Evolutionary conservation across 2,113 vertebrate genomes (phyloP).

Genomic region (Myrmophylax atrothorax): DNA sequence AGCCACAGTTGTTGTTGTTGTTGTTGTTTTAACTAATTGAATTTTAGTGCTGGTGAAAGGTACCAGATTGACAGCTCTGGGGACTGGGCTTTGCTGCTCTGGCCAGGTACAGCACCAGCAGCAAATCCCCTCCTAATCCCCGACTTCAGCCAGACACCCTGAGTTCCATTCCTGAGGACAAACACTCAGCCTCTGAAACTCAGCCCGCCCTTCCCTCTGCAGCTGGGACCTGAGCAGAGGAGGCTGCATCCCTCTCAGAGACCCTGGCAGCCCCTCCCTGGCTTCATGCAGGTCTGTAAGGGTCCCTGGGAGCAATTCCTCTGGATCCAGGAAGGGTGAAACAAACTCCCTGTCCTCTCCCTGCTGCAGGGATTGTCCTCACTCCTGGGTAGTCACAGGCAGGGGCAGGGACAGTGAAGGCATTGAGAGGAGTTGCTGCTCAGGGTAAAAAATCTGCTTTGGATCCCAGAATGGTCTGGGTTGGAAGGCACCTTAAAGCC

Average conservation of each 20-base stretch:
- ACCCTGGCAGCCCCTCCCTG: background rate
- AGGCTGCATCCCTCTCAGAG: background rate
- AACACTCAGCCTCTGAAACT: background rate
- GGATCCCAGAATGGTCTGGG: background rate
- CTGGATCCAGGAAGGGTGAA: background rate
- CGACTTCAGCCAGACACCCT: background rate
- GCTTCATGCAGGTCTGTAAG: fast-evolving
- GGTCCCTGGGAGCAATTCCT: background rate
- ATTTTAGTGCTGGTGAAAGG: slow-evolving; percentile 56
- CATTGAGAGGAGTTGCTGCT: background rate
- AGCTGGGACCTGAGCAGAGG: background rate
- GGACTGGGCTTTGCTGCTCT: background rate
- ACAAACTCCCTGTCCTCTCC: fast-evolving
- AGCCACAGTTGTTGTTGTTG: slow-evolving; percentile 44
- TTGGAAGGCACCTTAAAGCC: background rate
- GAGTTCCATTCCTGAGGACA: background rate
- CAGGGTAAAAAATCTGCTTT: background rate
- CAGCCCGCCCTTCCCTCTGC: background rate
- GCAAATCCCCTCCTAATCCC: slow-evolving; percentile 23
- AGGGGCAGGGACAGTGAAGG: background rate
- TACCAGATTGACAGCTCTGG: slow-evolving; percentile 48
- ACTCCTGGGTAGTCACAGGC: background rate
- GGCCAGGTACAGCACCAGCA: slow-evolving; percentile 15
- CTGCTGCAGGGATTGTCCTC: fast-evolving
- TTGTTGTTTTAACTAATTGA: slow-evolving; percentile 67